Conservation (phyloP, 2,113 vertebrate genomes). For the Collichthys lucidus region DNA sequence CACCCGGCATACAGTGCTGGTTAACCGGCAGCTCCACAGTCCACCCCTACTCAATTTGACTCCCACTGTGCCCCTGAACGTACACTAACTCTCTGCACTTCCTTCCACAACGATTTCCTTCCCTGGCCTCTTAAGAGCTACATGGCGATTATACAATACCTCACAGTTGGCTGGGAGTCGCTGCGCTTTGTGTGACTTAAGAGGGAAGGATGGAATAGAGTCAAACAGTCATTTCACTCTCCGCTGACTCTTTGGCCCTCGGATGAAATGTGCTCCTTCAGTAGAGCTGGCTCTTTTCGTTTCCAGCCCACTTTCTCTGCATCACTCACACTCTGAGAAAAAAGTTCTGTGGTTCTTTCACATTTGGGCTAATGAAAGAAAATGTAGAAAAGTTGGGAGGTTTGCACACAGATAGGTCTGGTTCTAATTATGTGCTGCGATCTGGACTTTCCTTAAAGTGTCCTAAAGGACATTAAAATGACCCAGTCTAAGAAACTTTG, state of each 20-base stretch:
- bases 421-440: constrained; percentile 31
- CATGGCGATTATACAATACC: constrained; percentile 63
- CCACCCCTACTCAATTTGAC: constrained; percentile 52
- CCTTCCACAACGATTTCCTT: constrained; percentile 71
- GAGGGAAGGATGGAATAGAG: constrained; percentile 75
- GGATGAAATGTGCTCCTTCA: constrained; percentile 69
- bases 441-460: constrained; percentile 14
- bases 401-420: constrained; percentile 5
- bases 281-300: constrained; percentile 40
- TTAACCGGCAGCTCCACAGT: constrained; percentile 34
- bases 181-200: constrained; percentile 76
- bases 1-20: background rate
- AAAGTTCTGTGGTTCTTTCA: constrained; percentile 7
- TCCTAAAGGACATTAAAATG: background rate
- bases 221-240: constrained; percentile 81
- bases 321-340: constrained; percentile 4
- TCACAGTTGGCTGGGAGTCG: constrained; percentile 69
- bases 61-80: constrained; percentile 64
- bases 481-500: background rate
- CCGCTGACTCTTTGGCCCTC: constrained; percentile 74
- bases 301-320: constrained; percentile 47
- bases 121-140: constrained; percentile 66
- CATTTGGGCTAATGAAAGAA: constrained; percentile 43
- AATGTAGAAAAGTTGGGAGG: constrained; percentile 19
- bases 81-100: constrained; percentile 63